These are phyloP conservation scores for Pteropus alecto DNA, from an alignment of 2,113 vertebrate genomes.

Conservation along the genomic window DNA sequence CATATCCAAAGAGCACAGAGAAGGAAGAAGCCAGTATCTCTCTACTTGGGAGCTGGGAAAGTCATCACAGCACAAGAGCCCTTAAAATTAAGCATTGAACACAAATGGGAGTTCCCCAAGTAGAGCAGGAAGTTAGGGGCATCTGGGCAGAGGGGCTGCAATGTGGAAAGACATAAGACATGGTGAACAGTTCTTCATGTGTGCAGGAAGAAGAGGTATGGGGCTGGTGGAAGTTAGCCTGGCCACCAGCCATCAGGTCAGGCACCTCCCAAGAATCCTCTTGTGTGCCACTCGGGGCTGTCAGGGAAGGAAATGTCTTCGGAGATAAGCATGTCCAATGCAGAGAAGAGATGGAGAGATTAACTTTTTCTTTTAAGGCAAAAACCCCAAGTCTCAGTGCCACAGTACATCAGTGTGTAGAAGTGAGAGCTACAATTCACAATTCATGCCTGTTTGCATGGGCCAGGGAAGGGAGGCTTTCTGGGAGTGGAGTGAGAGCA, in stretches of 20 bases:
- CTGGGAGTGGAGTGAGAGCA: background rate
- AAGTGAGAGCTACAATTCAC: background rate
- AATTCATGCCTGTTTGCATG: background rate
- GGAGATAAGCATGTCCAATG: background rate
- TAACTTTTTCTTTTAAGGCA: constrained; percentile 23
- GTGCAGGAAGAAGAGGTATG: no score
- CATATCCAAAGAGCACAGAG: background rate
- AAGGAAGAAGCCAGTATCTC: background rate
- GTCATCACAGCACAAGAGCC: background rate
- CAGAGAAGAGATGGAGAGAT: constrained; percentile 40
- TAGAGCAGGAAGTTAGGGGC: background rate
- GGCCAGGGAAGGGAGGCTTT: constrained; percentile 4
- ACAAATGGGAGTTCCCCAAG: background rate
- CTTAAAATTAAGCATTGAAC: background rate
- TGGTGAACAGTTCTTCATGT: background rate
- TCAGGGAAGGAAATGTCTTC: background rate
- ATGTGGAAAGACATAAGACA: background rate
- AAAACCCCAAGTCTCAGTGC: constrained; percentile 44
- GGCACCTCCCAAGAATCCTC: background rate
- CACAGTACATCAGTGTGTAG: constrained; percentile 62
- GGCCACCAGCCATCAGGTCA: background rate
- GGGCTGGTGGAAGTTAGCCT: background rate
- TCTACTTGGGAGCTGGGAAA: background rate
- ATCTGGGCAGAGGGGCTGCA: background rate
- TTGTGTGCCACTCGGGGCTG: background rate